phyloP scores from a whole-genome alignment of 53 echinoderm and acorn worm species.

The Echinarachnius parma region DNA sequence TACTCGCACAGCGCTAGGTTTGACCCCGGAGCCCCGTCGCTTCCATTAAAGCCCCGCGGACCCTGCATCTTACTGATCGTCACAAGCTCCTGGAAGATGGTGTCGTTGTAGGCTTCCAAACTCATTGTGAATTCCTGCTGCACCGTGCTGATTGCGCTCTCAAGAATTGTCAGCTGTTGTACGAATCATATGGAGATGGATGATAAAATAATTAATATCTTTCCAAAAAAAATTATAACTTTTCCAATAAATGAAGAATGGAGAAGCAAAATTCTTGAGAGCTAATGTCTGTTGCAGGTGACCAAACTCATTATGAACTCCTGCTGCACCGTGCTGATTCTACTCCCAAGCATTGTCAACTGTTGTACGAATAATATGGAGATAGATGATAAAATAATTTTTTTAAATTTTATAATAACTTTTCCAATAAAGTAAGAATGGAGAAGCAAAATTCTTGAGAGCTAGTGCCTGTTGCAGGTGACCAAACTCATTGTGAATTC shows the following conservation, averaged over 20 bases:
- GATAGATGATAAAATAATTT: neutral
- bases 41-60: conserved; percentile 72
- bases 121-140: conserved; percentile 25
- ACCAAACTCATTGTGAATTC: conserved; percentile 7
- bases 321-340: conserved; percentile 41
- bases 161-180: neutral
- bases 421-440: no score
- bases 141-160: conserved; percentile 18
- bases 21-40: conserved; percentile 50
- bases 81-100: conserved; percentile 59
- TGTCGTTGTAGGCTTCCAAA: conserved; percentile 43
- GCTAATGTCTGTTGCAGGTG: conserved; percentile 51
- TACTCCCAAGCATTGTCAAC: conserved; percentile 1
- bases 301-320: conserved; percentile 7
- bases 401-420: no score
- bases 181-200: neutral
- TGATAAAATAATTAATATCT: no score
- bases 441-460: conserved; percentile 54
- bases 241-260: no score
- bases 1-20: conserved; percentile 60
- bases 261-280: conserved; percentile 54
- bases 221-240: no score
- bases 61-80: conserved; percentile 78
- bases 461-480: conserved; percentile 51
- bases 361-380: neutral